Conservation (phyloP, 2,888 invertebrate species). For the Pseudanteris insignis region DNA sequence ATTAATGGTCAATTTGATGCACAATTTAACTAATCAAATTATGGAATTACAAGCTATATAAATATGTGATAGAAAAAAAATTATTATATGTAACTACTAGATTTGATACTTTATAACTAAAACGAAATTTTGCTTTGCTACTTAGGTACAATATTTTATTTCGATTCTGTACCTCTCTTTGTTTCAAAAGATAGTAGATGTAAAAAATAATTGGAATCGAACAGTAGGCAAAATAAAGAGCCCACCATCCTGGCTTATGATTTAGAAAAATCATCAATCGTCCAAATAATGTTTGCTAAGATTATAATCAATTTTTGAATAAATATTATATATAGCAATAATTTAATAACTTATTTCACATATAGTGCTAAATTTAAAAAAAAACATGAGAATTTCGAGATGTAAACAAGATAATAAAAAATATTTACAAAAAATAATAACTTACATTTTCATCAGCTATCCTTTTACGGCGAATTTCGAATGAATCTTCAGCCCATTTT, state of each 20-base stretch:
- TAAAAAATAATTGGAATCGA: conserved; percentile 77
- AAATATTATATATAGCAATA: no score
- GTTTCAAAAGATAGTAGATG: conserved; percentile 71
- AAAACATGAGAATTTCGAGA: no score
- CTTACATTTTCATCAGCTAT: conserved; percentile 84
- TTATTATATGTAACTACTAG: no score
- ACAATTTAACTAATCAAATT: no score
- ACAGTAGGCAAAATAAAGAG: conserved; percentile 80
- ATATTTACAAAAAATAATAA: conserved; percentile 49
- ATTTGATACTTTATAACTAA: no score
- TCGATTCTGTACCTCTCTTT: conserved; percentile 30
- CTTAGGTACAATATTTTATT: background rate
- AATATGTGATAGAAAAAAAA: no score
- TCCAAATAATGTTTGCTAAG: conserved; percentile 73
- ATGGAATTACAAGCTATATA: no score
- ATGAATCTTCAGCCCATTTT: conserved; percentile 85
- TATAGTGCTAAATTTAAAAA: no score
- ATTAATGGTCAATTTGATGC: no score
- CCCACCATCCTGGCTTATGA: conserved; percentile 84
- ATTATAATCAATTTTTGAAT: conserved; percentile 17
- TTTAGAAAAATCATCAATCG: conserved; percentile 78
- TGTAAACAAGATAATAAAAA: no score
- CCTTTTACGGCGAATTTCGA: conserved; percentile 82
- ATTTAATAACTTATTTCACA: no score
- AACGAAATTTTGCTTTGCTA: no score